Percentiles rank a stretch among this genome's conserved stretches.
These are phyloP conservation scores for Procambarus clarkii DNA, from an alignment of 1,140 invertebrate species.

Conservation along the genomic window DNA sequence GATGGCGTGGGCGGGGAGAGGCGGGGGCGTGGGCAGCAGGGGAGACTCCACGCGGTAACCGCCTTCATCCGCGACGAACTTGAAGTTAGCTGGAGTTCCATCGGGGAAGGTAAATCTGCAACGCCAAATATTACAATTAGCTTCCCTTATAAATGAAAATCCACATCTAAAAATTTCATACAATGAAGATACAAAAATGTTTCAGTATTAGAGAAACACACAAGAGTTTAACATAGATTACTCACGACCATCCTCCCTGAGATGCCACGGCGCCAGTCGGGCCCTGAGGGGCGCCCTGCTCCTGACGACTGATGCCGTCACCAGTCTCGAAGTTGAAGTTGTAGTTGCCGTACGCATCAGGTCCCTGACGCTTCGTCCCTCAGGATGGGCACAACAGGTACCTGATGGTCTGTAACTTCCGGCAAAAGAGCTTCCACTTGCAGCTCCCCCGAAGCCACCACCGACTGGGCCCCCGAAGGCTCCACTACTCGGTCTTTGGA, in stretches of 20 bases:
- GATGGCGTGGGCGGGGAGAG: constrained; percentile 35
- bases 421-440: not conserved
- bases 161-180: not conserved
- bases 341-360: constrained; percentile 38
- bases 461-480: not conserved
- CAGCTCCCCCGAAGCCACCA: not conserved
- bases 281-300: constrained; percentile 33
- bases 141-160: not conserved
- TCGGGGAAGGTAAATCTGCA: constrained; percentile 39
- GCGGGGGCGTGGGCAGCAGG: constrained; percentile 9
- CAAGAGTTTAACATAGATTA: not conserved
- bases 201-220: too few relatives aligned
- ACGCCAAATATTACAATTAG: not conserved
- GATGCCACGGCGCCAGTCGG: not conserved
- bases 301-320: constrained; percentile 32
- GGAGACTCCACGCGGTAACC: constrained; percentile 40
- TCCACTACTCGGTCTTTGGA: too few relatives aligned
- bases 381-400: constrained; percentile 26
- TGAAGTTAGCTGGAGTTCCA: constrained; percentile 15
- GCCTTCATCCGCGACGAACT: constrained; percentile 40
- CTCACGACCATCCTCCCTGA: constrained; percentile 40
- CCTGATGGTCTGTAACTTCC: constrained; percentile 7
- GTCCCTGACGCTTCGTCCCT: constrained; percentile 45
- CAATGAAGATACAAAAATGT: not conserved
- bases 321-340: constrained; percentile 51